Evolutionary conservation across 1,140 invertebrate genomes (phyloP).

Genomic region (Brachystomella parvula): DNA sequence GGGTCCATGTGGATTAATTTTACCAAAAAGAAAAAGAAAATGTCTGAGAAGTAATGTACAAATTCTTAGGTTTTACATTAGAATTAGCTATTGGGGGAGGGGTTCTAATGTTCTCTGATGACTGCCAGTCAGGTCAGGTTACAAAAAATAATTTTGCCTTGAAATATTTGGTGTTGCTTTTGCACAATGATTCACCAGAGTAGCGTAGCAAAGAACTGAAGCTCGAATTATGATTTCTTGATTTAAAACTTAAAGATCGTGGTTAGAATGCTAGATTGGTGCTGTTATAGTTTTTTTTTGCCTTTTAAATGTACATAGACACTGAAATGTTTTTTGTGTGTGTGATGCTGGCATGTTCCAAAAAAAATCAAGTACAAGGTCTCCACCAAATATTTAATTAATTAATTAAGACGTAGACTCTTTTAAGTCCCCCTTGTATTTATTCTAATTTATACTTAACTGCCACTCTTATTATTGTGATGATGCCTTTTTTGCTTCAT

Average conservation of each 20-base stretch:
- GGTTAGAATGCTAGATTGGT: background rate
- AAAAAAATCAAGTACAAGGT: background rate
- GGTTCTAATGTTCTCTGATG: background rate
- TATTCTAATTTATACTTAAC: background rate
- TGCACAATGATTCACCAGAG: background rate
- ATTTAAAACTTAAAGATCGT: background rate
- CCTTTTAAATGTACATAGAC: background rate
- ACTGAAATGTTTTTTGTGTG: background rate
- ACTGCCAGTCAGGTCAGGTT: background rate
- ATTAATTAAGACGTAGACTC: background rate
- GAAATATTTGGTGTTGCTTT: background rate
- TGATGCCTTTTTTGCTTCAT: background rate
- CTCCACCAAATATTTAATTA: background rate
- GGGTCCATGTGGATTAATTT: no score
- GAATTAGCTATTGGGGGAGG: background rate
- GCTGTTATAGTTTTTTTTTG: background rate
- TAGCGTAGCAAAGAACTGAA: background rate
- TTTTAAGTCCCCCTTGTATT: background rate
- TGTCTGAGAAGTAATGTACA: constrained; percentile 11
- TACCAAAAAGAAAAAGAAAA: background rate
- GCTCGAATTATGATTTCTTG: background rate
- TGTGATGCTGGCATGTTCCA: background rate
- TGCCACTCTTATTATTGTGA: background rate
- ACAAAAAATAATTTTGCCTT: background rate
- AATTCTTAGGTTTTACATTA: background rate